Base-by-base conservation (phyloP, 2,113 vertebrate species). In the Desmodus rotundus region DNA sequence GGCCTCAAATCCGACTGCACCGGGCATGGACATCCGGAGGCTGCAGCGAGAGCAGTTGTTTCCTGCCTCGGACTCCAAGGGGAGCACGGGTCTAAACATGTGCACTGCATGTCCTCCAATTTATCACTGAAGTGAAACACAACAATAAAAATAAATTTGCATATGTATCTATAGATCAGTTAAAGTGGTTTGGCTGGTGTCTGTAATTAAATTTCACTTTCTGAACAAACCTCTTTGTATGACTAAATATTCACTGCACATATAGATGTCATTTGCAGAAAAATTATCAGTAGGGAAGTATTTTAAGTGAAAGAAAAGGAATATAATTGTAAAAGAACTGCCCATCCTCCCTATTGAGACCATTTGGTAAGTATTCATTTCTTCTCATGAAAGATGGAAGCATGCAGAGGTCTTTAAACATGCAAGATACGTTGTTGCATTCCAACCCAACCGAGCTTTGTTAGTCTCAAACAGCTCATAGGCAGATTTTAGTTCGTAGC, bases 191-290 rank as follows among this genome's bases (percentile, higher is more conserved):
- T 95, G 83, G 94, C 90, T 97, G 92, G 17, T 65, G 80, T 96
- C 84, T 81, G 87, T 94, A 98, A 97, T 96, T 97, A 97, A 97
- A 97, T 93, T 36, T 94, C 56, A 76, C 61, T 95, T 97, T 70
- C 90, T 83, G 95, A 70, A 95, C 82, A 80, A 96, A 96, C 16
- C 86, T 70, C 41, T 95, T 96, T 98, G 17, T 74, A 58, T 63
- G 95, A 43, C 7, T 14, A 84, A 93, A 95, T 3, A 89, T 28
- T 82, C 61, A 85, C 1, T 86, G 72, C 81, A 93, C 36, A 95
- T n/a, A 38, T 28, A 61, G 41, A 94, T 82, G 26, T 31, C 28
- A 81, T 80, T 91, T 76, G 22, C 76, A 74, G 15, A 84, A 9
- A 17, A 95, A 85, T 86, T 72, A 50, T 95, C 80, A 95, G 65